Base-by-base conservation (phyloP, 2,113 vertebrate genomes). In the Pomatorhinus ruficollis region DNA sequence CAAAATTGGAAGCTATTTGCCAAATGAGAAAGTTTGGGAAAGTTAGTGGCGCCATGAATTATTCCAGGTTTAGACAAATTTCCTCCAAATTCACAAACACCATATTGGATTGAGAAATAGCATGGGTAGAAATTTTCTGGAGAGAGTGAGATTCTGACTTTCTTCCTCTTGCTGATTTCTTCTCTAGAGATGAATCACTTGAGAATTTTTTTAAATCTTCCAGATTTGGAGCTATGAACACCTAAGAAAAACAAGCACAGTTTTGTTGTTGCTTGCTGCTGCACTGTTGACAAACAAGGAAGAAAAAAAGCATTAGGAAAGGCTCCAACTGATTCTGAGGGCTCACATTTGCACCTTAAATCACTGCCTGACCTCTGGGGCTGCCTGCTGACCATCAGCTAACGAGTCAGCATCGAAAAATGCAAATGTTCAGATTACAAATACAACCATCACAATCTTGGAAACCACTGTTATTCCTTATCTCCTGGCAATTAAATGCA, bases 11-110 rank as follows among this genome's bases (percentile, higher is more conserved):
- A 59, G 21, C 4, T 54, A 25, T 59, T 39, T 35, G 23, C 13
- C 90, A 93, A 92, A 88, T 25, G 16, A 69, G 35, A 57, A 82
- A 52, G 4, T 39, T 50, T 66, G 66, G 25, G 37, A 39, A 90
- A 31, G 39, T 79, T 65, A 94, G 49, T 63, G 56, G 22, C 9
- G 28, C 39, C n/a, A 57, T 21, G 11, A 87, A 87, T 92, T 80
- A 95, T 64, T 86, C 56, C 87, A 85, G 35, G 12, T 68, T 90
- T 89, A 49, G 56, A 64, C 33, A 95, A 92, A 93, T 93, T 95
- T 82, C 18, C 70, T 94, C 88, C 44, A 75, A 65, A 87, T 7
- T 72, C 31, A 23, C 28, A 50, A 94, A 82, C 21, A 31, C 39
- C 31, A 61, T 93, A 82, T 33, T 91, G 60, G 25, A 53, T n/a